These are phyloP conservation scores for Hirudo medicinalis DNA, from an alignment of 1,140 invertebrate genomes.

Conservation along the genomic window DNA sequence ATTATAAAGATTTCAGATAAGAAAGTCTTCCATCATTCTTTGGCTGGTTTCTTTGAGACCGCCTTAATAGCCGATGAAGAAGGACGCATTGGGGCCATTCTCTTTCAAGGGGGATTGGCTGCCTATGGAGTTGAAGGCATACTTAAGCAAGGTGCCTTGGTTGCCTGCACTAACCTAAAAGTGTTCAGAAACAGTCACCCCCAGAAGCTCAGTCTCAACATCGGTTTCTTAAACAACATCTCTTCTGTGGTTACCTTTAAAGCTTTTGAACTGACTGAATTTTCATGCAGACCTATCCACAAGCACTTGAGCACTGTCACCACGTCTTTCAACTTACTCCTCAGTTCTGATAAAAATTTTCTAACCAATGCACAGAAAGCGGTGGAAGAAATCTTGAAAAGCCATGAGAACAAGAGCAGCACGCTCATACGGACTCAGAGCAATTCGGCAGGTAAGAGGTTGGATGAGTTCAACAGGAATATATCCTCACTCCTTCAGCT, in stretches of 20 bases:
- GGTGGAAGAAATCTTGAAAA: constrained; percentile 1
- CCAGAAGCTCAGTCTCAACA: background rate
- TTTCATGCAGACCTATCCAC: background rate
- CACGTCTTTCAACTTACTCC: background rate
- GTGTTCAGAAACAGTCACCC: background rate
- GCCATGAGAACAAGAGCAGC: background rate
- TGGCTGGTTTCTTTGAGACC: background rate
- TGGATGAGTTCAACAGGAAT: too few species aligned
- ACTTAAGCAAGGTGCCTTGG: background rate
- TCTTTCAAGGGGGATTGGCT: background rate
- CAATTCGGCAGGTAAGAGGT: background rate
- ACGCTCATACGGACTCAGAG: background rate
- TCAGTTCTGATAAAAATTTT: background rate
- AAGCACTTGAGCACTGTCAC: background rate
- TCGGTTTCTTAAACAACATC: background rate
- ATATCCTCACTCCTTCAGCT: too few species aligned
- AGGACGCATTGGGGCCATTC: background rate
- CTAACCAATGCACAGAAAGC: background rate
- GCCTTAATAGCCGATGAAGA: background rate
- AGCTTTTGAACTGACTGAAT: background rate
- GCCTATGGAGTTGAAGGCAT: background rate
- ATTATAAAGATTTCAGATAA: background rate
- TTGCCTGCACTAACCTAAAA: background rate
- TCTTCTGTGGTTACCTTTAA: background rate
- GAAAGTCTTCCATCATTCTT: background rate